Base-by-base conservation (phyloP, 1,140 invertebrate genomes). In the Latrodectus geometricus region DNA sequence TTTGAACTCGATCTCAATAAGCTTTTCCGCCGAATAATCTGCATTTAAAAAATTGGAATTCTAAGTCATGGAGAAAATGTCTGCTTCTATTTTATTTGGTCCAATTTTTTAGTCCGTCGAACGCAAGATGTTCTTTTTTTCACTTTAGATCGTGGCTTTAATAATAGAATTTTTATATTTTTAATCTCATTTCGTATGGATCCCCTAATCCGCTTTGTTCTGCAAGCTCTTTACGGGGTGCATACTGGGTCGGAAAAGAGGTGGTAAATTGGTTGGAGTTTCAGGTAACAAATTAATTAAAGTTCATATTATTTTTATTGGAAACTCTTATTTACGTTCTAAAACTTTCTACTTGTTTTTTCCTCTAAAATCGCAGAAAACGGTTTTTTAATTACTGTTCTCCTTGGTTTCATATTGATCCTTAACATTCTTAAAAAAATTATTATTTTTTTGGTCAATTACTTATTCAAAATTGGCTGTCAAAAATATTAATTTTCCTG, bases 271-370 rank as follows among this genome's bases (percentile, higher is more conserved):
- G 54, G 52, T 35, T 68, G 74, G 73, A 54, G 73, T 84, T 68
- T 84, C 70, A 17, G 20, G 20, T 66, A 76, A 48, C 73, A 84
- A 84, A 84, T 84, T 84, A 84, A 84, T 84, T 84, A 84, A 84
- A 81, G 15, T 61, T 61, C 17, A 61, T 61, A 14, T 61, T 61
- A 61, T 17, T 14, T 61, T 61, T 17, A 61, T 11, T 17, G 54
- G 8, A 61, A 14, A 17, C 54, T 61, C 17, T 61, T 14, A 61
- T 61, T 61, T 61, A 61, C 17, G 54, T 61, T 17, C 54, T 61
- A 61, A 61, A 61, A 14, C 54, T 35, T 35, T 61, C 54, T 17
- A 61, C 54, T 61, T 61, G 11, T 61, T 61, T 61, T 61, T 61
- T 61, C 54, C 17, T 61, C 54, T 14, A 17, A 14, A 61, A 61